These are phyloP conservation scores for Allacma fusca DNA, from an alignment of 2,888 invertebrate genomes.

Conservation along the genomic window DNA sequence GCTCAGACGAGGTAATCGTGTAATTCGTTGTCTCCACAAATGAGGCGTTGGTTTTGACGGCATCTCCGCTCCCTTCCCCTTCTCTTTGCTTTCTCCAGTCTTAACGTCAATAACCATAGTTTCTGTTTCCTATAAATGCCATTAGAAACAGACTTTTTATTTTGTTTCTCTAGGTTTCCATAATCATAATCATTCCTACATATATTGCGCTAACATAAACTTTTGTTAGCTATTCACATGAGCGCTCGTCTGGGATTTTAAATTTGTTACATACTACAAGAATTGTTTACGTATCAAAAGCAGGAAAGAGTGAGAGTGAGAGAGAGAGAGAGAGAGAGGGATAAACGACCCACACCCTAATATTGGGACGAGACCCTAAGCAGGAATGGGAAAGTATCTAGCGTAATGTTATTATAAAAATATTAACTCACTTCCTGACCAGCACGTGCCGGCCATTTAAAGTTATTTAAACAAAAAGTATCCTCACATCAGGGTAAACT, in stretches of 20 bases:
- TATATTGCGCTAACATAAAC: no score
- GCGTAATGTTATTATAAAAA: not conserved
- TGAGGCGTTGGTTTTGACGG: constrained; percentile 61
- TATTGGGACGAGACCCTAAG: no score
- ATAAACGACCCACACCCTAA: no score
- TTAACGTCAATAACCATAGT: constrained; percentile 70
- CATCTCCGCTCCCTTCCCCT: constrained; percentile 66
- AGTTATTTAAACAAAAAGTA: not conserved
- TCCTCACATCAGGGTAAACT: constrained; percentile 7
- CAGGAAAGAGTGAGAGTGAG: no score
- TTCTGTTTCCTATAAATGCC: constrained; percentile 69
- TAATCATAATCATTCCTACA: no score
- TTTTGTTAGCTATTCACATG: no score
- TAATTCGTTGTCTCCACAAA: constrained; percentile 39
- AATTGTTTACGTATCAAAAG: no score
- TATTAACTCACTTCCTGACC: constrained; percentile 25
- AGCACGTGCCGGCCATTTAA: constrained; percentile 20
- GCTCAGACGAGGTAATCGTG: constrained; percentile 34
- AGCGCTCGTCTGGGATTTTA: no score
- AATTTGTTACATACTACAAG: no score
- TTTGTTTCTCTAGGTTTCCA: not conserved
- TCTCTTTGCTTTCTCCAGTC: constrained; percentile 72
- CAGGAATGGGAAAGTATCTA: no score
- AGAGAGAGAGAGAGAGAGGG: no score
- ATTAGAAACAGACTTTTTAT: not conserved